Conservation (phyloP, 2,888 invertebrate genomes). For the Hyalella azteca region DNA sequence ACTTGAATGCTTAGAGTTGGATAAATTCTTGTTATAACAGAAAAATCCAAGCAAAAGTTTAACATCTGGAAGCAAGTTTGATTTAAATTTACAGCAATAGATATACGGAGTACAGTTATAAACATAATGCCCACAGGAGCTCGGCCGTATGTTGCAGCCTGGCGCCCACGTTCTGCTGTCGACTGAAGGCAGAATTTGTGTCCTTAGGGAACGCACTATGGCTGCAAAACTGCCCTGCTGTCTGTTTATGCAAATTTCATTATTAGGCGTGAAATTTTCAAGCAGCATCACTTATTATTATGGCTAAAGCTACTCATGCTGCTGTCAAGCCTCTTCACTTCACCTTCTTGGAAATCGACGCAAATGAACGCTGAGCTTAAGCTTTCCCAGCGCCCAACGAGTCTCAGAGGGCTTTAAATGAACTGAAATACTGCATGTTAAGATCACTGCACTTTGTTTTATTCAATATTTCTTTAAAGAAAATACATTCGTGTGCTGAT, state of each 20-base stretch:
- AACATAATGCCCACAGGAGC: neutral
- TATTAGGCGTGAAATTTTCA: conserved; percentile 43
- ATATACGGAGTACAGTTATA: too few relatives aligned
- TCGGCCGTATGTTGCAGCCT: neutral
- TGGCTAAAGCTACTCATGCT: conserved; percentile 15
- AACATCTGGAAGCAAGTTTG: too few relatives aligned
- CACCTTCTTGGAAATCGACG: neutral
- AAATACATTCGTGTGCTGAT: too few relatives aligned
- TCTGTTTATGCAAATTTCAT: conserved; percentile 52
- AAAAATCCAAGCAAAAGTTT: too few relatives aligned
- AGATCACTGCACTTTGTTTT: too few relatives aligned
- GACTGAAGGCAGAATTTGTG: too few relatives aligned
- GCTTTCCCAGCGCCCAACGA: neutral
- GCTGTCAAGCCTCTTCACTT: neutral
- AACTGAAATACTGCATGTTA: conserved; percentile 13
- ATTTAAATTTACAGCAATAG: too few relatives aligned
- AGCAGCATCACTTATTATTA: conserved; percentile 32
- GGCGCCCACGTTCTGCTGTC: neutral
- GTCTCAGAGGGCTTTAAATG: neutral
- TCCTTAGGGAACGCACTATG: neutral
- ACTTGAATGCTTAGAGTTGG: too few relatives aligned
- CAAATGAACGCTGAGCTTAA: conserved; percentile 2
- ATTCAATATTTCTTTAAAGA: too few relatives aligned
- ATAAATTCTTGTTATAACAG: too few relatives aligned
- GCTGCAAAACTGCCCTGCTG: conserved; percentile 17